A percentile compares a stretch with the other conserved stretches of the same genome.
phyloP scores from a whole-genome alignment of 2,797 vertebrate genomes.

The Sebastes melanostomus region DNA sequence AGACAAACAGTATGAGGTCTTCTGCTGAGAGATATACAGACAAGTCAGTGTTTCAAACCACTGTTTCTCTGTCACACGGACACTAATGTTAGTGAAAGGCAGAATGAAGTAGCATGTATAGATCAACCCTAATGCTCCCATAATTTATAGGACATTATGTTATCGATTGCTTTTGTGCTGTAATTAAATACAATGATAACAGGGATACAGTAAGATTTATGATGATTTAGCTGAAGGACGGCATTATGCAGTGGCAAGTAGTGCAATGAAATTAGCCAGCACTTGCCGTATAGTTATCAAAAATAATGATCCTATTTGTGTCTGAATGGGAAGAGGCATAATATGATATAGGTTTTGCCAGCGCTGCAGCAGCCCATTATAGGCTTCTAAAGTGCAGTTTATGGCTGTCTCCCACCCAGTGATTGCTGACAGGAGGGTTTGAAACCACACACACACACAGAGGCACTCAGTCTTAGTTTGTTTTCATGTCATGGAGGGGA shows the following conservation, averaged over 20 bases:
- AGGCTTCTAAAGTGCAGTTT: constrained; percentile 67
- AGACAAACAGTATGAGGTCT: constrained; percentile 48
- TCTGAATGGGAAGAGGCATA: constrained; percentile 66
- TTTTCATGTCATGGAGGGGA: constrained; percentile 72
- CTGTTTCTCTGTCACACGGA: background rate
- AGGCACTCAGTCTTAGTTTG: constrained; percentile 73
- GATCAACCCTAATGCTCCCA: constrained; percentile 48
- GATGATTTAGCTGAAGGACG: constrained; percentile 55
- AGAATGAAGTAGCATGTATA: constrained; percentile 18
- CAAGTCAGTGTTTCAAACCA: background rate
- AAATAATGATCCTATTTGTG: constrained; percentile 79
- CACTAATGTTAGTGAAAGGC: background rate
- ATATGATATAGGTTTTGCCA: constrained; percentile 73
- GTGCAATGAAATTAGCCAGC: constrained; percentile 68
- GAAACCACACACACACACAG: constrained; percentile 47
- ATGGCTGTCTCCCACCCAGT: constrained; percentile 70
- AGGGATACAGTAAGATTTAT: constrained; percentile 33
- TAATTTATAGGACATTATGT: constrained; percentile 45
- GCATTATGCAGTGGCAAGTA: constrained; percentile 57
- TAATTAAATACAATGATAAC: constrained; percentile 67
- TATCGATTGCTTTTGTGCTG: constrained; percentile 60
- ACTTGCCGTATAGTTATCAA: constrained; percentile 69
- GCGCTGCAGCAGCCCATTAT: constrained; percentile 72
- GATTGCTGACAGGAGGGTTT: constrained; percentile 73
- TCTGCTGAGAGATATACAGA: constrained; percentile 31